Conservation (phyloP, 64 coral and sea anemone genomes). For the Stylophora pistillata region DNA sequence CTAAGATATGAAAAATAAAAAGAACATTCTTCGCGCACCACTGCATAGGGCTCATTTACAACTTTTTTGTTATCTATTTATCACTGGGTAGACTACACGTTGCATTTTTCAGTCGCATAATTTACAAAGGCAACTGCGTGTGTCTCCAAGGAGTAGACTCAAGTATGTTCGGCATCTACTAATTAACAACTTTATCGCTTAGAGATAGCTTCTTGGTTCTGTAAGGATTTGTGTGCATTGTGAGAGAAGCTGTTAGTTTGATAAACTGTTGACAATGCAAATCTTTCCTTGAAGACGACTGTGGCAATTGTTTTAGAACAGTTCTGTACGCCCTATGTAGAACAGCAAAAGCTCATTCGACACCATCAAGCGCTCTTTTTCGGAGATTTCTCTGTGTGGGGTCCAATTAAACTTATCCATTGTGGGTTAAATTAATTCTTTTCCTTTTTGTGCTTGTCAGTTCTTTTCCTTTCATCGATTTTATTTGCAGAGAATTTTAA, state of each 20-base stretch:
- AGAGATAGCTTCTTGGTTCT: not conserved
- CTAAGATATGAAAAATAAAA: not conserved
- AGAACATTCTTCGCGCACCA: not conserved
- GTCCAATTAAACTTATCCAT: not conserved
- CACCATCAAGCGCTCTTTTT: not conserved
- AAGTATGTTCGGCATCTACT: slow-evolving; percentile 46
- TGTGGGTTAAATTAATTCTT: not conserved
- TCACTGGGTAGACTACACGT: not conserved
- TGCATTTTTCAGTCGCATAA: not conserved
- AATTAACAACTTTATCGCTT: slow-evolving; percentile 21
- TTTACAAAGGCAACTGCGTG: not conserved
- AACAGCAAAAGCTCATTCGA: not conserved
- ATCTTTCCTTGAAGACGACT: slow-evolving; percentile 8
- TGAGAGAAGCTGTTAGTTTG: slow-evolving; percentile 3
- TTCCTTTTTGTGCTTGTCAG: not conserved
- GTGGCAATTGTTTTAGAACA: not conserved
- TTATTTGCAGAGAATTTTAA: slow-evolving; percentile 31
- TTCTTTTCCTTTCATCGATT: not conserved
- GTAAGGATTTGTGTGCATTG: slow-evolving; percentile 1
- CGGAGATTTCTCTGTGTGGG: not conserved
- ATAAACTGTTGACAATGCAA: slow-evolving; percentile 32
- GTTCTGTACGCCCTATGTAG: not conserved
- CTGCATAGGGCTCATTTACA: slow-evolving; percentile 10
- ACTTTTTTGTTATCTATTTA: slow-evolving; percentile 15
- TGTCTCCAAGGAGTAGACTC: slow-evolving; percentile 27